Evolutionary conservation across 2,113 vertebrate genomes (phyloP), one percentile per base, ranked within the genome.

Genomic region (Coregonus clupeaformis): DNA sequence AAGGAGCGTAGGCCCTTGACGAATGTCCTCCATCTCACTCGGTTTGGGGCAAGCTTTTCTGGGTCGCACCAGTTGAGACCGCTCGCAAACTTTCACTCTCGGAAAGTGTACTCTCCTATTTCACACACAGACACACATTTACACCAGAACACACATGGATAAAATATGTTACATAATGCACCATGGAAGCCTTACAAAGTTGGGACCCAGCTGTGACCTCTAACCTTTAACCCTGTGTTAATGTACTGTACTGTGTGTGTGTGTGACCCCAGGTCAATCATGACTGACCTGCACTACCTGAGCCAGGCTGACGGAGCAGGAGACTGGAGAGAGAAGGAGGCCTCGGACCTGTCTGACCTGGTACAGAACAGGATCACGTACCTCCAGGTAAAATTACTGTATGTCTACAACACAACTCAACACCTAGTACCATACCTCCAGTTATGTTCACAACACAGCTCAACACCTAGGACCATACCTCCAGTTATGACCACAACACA

Each of bases 221-320:
- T 1, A 47, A n/a, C n/a, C 6, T 45, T 70, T 27, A 27, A 27
- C 1, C 36, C 20, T 69, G 22, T 49, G 2, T 49, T 12, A 20
- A 22, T 24, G 27, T 47, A 9, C n/a, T 69, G 24, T n/a, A n/a
- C n/a, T 57, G n/a, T 47, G 6, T 74, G 29, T 18, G 64, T 47
- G 32, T 63, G 52, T 52, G 32, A 6, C 20, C 64, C 11, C 25
- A 97, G 95, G 88, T 96, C 95, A 69, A 91, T 97, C 84, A 95
- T 97, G 94, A 96, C 93, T 0, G 95, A 97, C 90, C 92, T 97
- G 78, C 94, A 95, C 93, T 94, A 95, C 92, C 95, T 97, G 93
- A 96, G 95, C 92, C 94, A 96, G 91, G 94, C 92, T 82, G 95
- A 96, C 81, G 95, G 95, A 83, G 95, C 95, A 68, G 95, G 94